Percentiles rank a stretch among this genome's conserved stretches.
Conservation (phyloP, 2,888 invertebrate species). For the Dromius quadrimaculatus region DNA sequence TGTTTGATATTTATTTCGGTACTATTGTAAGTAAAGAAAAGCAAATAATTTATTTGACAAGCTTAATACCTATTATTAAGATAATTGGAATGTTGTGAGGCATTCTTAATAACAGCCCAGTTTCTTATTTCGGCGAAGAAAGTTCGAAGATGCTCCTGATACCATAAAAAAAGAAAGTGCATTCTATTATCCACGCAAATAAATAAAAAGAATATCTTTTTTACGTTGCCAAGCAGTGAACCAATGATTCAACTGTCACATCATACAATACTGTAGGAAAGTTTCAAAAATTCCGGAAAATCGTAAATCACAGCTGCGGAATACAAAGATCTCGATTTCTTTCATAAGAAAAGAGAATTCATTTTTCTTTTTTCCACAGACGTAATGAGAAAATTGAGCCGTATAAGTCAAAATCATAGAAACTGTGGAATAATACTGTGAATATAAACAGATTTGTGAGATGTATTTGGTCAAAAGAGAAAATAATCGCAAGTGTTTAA, state of each 20-base stretch:
- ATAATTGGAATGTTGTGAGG: conserved; percentile 3
- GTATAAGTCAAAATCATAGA: background rate
- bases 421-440: background rate
- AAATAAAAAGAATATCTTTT: background rate
- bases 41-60: too few relatives aligned
- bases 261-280: conserved; percentile 5
- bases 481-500: background rate
- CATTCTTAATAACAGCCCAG: conserved; percentile 3
- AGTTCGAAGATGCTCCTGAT: conserved; percentile 34
- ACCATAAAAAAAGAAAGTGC: conserved; percentile 45
- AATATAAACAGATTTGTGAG: background rate
- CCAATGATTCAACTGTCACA: conserved; percentile 39
- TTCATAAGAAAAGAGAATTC: background rate
- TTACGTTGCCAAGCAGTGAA: conserved; percentile 20
- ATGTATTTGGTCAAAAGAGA: conserved; percentile 27
- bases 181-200: conserved; percentile 27
- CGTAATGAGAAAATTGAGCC: background rate
- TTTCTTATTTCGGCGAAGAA: conserved; percentile 37
- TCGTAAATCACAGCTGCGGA: background rate
- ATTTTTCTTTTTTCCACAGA: conserved; percentile 4
- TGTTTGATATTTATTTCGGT: too few relatives aligned
- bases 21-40: too few relatives aligned
- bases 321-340: conserved; percentile 25
- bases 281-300: conserved; percentile 33
- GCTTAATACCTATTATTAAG: background rate